These are phyloP conservation scores for Papilio helenus DNA, from an alignment of 1,140 invertebrate species.

Conservation along the genomic window DNA sequence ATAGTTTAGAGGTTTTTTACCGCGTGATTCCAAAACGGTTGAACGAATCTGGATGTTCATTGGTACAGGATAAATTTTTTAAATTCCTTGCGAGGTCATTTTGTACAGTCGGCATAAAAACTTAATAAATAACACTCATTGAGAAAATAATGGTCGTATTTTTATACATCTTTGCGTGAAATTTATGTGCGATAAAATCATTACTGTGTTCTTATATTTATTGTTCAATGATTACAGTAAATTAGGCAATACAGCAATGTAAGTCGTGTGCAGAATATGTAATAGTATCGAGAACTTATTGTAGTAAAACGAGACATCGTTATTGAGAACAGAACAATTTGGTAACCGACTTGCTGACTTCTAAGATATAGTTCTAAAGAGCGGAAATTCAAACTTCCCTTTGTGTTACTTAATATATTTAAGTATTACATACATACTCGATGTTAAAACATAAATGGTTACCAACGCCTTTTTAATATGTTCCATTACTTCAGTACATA, in stretches of 20 bases:
- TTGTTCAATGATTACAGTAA: constrained; percentile 3
- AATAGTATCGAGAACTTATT: neutral
- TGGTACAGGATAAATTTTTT: no score
- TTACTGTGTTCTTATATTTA: neutral
- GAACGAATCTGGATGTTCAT: no score
- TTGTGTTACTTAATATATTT: neutral
- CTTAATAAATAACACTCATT: neutral
- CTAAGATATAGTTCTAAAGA: neutral
- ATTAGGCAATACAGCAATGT: constrained; percentile 9
- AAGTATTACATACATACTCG: no score
- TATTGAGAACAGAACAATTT: neutral
- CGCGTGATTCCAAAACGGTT: no score
- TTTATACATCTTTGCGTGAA: neutral
- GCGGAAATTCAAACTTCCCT: neutral
- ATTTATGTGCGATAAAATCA: neutral
- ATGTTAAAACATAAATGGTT: no score
- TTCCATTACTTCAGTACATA: neutral
- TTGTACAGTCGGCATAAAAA: neutral
- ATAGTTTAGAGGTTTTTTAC: no score
- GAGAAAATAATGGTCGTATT: neutral
- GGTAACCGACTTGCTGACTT: neutral
- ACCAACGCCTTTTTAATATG: neutral
- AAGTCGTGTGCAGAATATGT: constrained; percentile 1
- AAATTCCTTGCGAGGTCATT: no score
- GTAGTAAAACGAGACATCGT: neutral